Evolutionary conservation across 2,113 vertebrate genomes (phyloP).

Genomic region (Scortum barcoo): DNA sequence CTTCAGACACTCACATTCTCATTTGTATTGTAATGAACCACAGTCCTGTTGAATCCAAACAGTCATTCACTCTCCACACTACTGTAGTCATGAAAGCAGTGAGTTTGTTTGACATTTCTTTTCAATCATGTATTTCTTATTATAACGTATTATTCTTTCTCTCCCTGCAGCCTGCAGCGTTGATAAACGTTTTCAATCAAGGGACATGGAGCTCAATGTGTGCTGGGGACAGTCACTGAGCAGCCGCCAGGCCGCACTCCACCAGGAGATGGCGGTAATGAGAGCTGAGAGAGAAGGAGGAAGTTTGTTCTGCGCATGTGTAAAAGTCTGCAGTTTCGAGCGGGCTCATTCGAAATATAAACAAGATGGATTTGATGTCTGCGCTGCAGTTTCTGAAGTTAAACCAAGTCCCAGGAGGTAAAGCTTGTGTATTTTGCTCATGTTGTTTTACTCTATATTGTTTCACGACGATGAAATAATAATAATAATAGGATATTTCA

Average conservation of each 20-base stretch:
- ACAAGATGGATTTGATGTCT: constrained; percentile 77
- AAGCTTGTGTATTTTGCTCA: not conserved
- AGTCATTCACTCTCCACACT: too few species aligned
- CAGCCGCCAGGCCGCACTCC: not conserved
- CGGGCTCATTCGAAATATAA: constrained; percentile 74
- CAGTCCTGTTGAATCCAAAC: too few species aligned
- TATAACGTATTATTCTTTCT: too few species aligned
- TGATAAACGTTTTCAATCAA: too few species aligned
- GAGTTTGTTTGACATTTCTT: too few species aligned
- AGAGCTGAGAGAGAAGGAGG: not conserved
- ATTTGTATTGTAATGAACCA: too few species aligned
- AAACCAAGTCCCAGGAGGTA: constrained; percentile 71
- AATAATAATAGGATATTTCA: not conserved
- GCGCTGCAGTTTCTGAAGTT: constrained; percentile 75
- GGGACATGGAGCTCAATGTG: too few species aligned
- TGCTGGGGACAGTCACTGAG: too few species aligned
- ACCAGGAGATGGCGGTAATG: constrained; percentile 17
- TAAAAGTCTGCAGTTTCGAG: constrained; percentile 23
- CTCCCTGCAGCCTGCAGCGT: too few species aligned
- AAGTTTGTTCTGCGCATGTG: constrained; percentile 32
- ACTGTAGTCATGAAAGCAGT: too few species aligned
- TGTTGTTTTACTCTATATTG: not conserved
- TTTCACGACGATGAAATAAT: rapidly evolving
- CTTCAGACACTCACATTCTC: too few species aligned
- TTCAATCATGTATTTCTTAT: too few species aligned